Conservation (phyloP, 2,113 vertebrate genomes). For the Apteryx owenii region DNA sequence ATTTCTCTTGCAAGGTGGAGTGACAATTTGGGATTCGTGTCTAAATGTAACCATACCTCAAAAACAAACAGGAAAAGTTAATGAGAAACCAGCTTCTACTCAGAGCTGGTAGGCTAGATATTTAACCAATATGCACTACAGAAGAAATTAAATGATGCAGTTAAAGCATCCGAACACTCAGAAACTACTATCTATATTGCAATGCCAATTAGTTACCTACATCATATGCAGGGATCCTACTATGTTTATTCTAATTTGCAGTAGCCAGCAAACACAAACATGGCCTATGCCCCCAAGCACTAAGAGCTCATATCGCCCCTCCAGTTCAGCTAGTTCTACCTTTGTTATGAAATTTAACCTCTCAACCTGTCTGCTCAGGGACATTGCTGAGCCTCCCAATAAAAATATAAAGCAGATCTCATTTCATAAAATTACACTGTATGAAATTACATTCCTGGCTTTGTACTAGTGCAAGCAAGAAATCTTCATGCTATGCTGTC, state of each 20-base stretch:
- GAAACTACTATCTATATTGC: neutral
- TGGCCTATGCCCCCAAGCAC: too few relatives aligned
- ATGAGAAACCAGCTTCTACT: neutral
- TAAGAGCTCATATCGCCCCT: neutral
- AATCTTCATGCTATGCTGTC: neutral
- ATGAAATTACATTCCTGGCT: neutral
- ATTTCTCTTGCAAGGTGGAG: neutral
- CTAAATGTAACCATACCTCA: neutral
- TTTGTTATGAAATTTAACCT: neutral
- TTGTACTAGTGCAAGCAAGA: neutral
- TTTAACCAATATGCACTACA: neutral
- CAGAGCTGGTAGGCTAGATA: neutral
- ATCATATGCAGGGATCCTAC: neutral
- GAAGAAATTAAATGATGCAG: neutral
- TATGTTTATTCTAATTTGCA: neutral
- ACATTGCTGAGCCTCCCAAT: neutral
- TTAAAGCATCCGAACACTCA: neutral
- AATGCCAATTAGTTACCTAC: neutral
- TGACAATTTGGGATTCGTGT: neutral
- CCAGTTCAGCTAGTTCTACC: neutral
- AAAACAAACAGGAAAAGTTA: neutral
- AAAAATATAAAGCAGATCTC: fast-evolving
- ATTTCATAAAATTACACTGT: neutral
- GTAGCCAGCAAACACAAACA: neutral
- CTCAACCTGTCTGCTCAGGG: neutral